Conservation (phyloP, 2,113 vertebrate species). For the Rallus limicola region DNA sequence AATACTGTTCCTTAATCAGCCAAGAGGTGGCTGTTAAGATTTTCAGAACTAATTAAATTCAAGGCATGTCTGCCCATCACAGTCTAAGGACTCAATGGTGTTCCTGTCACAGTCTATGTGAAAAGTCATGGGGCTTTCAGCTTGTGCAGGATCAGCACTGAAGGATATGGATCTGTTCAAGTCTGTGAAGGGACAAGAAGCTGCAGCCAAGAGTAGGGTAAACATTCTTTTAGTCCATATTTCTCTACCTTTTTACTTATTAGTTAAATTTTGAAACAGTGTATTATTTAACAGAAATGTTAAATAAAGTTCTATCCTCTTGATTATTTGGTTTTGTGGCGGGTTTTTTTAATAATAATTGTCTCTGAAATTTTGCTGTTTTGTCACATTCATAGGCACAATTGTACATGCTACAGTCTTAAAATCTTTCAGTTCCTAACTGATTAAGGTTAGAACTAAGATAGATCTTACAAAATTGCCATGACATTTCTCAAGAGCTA, state of each 20-base stretch:
- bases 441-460: background rate
- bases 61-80: background rate
- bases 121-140: background rate
- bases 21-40: conserved; percentile 25
- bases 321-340: background rate
- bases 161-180: background rate
- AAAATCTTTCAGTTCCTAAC: background rate
- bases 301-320: background rate
- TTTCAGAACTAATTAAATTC: conserved; percentile 22
- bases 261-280: background rate
- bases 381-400: background rate
- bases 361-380: background rate
- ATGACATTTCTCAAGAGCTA: background rate
- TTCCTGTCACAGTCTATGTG: background rate
- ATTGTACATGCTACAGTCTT: background rate
- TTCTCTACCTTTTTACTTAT: background rate
- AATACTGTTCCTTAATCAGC: conserved; percentile 16
- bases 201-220: background rate
- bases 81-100: background rate
- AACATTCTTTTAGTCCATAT: background rate
- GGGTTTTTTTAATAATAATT: background rate
- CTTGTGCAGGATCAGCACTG: background rate
- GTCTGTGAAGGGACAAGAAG: background rate
- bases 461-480: background rate
- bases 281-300: background rate